Conservation (phyloP, 2,113 vertebrate genomes). For the Climacteris rufus region DNA sequence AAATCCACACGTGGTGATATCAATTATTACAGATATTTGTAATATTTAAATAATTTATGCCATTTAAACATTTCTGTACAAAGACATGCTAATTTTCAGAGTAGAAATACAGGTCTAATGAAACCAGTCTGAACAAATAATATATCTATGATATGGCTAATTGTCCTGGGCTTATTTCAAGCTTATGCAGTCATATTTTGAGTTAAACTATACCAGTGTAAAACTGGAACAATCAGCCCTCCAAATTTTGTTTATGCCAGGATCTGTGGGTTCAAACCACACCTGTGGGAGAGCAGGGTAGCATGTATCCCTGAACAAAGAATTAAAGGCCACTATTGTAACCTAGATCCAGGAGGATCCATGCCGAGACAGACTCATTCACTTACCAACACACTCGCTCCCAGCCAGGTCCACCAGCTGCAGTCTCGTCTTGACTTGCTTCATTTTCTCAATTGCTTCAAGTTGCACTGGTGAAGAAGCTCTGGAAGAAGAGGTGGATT, state of each 20-base stretch:
- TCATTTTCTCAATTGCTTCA: neutral
- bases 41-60: conserved; percentile 18
- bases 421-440: conserved; percentile 69
- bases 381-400: conserved; percentile 80
- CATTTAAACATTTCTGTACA: neutral
- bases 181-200: neutral
- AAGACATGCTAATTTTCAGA: conserved; percentile 21
- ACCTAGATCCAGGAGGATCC: neutral
- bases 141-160: neutral
- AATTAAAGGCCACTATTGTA: neutral
- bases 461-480: neutral
- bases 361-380: fast-evolving
- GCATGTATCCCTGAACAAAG: neutral
- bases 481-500: neutral
- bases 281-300: neutral
- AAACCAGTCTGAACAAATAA: conserved; percentile 23
- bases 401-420: conserved; percentile 87
- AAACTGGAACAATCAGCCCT: neutral
- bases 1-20: neutral
- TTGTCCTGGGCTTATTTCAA: neutral
- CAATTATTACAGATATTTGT: neutral
- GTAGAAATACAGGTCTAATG: conserved; percentile 18
- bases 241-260: neutral
- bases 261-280: neutral
- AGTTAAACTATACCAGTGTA: neutral